Evolutionary conservation across 2,113 vertebrate genomes (phyloP).

Genomic region (Pitta sordida): DNA sequence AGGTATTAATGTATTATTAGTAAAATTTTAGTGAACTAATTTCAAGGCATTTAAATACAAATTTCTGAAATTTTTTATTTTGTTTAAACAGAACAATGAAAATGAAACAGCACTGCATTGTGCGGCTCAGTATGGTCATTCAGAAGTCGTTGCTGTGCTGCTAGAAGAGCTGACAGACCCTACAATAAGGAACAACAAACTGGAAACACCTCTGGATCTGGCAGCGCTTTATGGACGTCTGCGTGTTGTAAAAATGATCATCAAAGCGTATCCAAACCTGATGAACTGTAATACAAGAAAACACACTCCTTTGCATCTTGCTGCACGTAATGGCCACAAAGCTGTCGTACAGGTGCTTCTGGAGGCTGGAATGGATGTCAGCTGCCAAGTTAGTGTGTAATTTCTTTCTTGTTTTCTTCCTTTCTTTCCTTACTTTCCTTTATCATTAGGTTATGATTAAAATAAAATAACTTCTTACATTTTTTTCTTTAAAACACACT

Average conservation of each 20-base stretch:
- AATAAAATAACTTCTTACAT: not conserved
- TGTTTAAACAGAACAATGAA: conserved; percentile 87
- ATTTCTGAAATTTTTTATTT: conserved; percentile 11
- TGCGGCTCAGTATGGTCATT: conserved; percentile 93
- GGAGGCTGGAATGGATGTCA: conserved; percentile 94
- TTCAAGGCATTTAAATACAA: not conserved
- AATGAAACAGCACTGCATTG: conserved; percentile 94
- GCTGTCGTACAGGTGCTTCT: conserved; percentile 87
- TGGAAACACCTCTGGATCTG: conserved; percentile 92
- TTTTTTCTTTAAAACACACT: not conserved
- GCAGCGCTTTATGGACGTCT: conserved; percentile 92
- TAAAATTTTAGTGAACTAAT: not conserved
- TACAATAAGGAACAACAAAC: conserved; percentile 90
- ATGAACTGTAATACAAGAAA: conserved; percentile 87
- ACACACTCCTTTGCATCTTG: conserved; percentile 94
- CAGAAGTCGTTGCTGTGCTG: conserved; percentile 90
- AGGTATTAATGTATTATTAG: not conserved
- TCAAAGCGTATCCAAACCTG: conserved; percentile 88
- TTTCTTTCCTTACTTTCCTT: not conserved
- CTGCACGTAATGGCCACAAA: conserved; percentile 94
- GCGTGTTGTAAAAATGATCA: conserved; percentile 91
- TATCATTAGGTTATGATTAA: not conserved
- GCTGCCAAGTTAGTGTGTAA: conserved; percentile 83
- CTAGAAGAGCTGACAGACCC: conserved; percentile 93
- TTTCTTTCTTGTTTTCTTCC: not conserved